phyloP scores from a whole-genome alignment of 2,113 vertebrate genomes.

The Plecotus auritus region DNA sequence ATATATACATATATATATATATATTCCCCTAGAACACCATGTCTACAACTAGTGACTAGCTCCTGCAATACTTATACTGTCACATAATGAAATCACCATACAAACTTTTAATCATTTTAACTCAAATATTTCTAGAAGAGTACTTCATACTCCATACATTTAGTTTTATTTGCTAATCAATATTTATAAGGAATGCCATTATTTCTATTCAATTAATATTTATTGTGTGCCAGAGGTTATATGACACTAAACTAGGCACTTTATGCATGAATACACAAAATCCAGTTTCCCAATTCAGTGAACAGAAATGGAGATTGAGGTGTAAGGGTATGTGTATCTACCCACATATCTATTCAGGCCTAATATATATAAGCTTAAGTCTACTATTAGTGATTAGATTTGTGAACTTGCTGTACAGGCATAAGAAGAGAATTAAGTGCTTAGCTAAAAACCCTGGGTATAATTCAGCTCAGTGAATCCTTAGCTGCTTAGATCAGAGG shows the following conservation, averaged over 20 bases:
- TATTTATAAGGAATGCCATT: conserved; percentile 69
- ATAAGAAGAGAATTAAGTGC: background rate
- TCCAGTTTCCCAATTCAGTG: conserved; percentile 7
- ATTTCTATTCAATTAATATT: conserved; percentile 70
- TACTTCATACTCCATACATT: conserved; percentile 62
- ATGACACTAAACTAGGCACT: conserved; percentile 71
- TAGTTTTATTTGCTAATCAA: conserved; percentile 72
- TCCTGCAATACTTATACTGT: background rate
- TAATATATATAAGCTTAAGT: conserved; percentile 39
- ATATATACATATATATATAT: background rate
- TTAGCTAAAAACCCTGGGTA: conserved; percentile 41
- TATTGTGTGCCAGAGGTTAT: conserved; percentile 61
- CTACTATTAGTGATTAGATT: conserved; percentile 38
- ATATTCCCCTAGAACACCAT: background rate
- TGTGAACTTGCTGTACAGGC: background rate
- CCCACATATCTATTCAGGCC: background rate
- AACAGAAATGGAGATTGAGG: conserved; percentile 42
- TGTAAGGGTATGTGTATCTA: background rate
- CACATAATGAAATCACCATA: conserved; percentile 52
- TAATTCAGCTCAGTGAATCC: background rate
- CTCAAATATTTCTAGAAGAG: conserved; percentile 66
- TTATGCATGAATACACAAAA: conserved; percentile 60
- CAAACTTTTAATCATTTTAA: conserved; percentile 68
- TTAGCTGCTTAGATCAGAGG: background rate
- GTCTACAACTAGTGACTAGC: conserved; percentile 17